phyloP scores from a whole-genome alignment of 2,113 vertebrate species.

The Plotosus lineatus region DNA sequence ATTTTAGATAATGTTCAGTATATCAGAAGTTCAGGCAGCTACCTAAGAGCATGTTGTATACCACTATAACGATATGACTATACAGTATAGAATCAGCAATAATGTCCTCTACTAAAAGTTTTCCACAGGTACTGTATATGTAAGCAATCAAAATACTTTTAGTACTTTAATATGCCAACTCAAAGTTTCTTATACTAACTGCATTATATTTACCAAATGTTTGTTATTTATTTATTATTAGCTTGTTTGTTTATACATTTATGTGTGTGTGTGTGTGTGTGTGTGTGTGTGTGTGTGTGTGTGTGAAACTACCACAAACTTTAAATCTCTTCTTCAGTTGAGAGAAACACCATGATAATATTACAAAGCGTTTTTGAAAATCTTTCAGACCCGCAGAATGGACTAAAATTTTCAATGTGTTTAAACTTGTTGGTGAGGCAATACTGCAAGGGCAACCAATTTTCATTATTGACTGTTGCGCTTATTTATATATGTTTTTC shows the following conservation, averaged over 20 bases:
- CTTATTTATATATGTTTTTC: conserved; percentile 84
- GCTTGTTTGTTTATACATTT: no score
- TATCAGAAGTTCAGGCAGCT: neutral
- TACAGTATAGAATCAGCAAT: neutral
- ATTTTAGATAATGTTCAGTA: neutral
- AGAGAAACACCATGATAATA: neutral
- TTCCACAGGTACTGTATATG: no score
- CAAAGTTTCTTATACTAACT: no score
- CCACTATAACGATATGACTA: neutral
- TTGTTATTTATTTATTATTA: no score
- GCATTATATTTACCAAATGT: no score
- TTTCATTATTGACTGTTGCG: conserved; percentile 98
- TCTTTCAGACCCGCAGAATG: conserved; percentile 69
- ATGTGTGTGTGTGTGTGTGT: no score
- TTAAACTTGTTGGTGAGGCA: conserved; percentile 67
- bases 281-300: no score
- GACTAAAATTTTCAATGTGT: conserved; percentile 82
- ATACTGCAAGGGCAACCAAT: conserved; percentile 89
- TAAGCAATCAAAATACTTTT: no score
- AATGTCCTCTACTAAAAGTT: no score
- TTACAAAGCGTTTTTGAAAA: conserved; percentile 65
- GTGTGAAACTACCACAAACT: no score
- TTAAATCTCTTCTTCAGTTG: neutral
- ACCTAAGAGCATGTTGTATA: neutral
- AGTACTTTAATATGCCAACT: no score